phyloP scores from a whole-genome alignment of 2,888 invertebrate species.

The Torymus aiolomorphi region DNA sequence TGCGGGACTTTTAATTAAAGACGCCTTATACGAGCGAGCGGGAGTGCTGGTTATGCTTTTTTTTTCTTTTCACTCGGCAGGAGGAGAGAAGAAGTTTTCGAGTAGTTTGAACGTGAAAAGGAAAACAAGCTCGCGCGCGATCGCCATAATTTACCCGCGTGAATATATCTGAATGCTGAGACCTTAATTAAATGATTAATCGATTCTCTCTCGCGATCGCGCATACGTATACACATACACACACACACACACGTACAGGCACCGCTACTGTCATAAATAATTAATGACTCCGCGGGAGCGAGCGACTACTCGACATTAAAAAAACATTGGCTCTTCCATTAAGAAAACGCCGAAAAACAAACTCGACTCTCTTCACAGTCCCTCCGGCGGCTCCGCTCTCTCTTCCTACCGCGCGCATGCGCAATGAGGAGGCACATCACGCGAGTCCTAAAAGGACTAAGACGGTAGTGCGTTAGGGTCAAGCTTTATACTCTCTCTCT shows the following conservation, averaged over 20 bases:
- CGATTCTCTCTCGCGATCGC: conserved; percentile 7
- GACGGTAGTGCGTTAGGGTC: conserved; percentile 15
- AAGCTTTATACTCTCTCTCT: background rate
- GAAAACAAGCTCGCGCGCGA: background rate
- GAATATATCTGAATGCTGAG: conserved; percentile 25
- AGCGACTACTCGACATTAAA: conserved; percentile 24
- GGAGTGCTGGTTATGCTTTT: too few relatives aligned
- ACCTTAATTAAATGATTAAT: conserved; percentile 46
- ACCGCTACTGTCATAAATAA: conserved; percentile 37
- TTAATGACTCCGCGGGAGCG: conserved; percentile 25
- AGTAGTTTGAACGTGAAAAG: background rate
- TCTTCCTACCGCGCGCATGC: too few relatives aligned
- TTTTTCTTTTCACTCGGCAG: background rate
- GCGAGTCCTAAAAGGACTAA: conserved; percentile 5
- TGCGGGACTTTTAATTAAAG: too few relatives aligned
- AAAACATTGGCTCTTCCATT: conserved; percentile 45
- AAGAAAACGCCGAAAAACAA: conserved; percentile 9
- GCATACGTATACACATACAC: background rate
- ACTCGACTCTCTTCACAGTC: background rate
- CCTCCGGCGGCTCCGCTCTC: too few relatives aligned
- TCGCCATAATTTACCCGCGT: background rate
- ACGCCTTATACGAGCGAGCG: too few relatives aligned
- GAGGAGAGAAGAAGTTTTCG: background rate
- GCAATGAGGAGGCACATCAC: too few relatives aligned
- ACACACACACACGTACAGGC: background rate